Evolutionary conservation across 2,888 invertebrate species (phyloP).

Genomic region (Andrena bucephala): DNA sequence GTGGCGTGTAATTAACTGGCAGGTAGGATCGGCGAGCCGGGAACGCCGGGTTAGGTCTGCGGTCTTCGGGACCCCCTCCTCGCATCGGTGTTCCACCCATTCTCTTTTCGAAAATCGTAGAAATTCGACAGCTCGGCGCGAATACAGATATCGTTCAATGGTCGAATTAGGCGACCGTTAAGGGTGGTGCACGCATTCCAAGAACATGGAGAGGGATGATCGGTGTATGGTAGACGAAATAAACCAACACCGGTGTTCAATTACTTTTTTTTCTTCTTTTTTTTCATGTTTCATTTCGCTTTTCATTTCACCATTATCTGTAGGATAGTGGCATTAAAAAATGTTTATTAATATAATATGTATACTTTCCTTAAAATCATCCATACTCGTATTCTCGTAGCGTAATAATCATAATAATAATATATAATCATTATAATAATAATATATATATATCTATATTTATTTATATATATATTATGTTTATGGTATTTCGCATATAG

Average conservation of each 20-base stretch:
- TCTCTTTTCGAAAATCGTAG: background rate
- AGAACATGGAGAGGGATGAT: background rate
- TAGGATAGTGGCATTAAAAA: constrained; percentile 84
- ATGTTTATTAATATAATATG: constrained; percentile 83
- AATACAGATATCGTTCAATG: too few relatives aligned
- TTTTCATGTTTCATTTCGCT: constrained; percentile 74
- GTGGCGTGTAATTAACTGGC: constrained; percentile 63
- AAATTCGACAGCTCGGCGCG: background rate
- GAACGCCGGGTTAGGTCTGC: background rate
- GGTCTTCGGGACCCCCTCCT: constrained; percentile 28
- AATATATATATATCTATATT: constrained; percentile 71
- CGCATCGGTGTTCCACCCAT: background rate
- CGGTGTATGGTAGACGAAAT: background rate
- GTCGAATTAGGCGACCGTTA: background rate
- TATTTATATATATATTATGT: constrained; percentile 79
- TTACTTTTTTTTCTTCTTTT: constrained; percentile 39
- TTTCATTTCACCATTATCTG: constrained; percentile 82
- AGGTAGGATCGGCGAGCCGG: constrained; percentile 55
- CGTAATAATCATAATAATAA: constrained; percentile 81
- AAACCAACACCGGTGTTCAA: constrained; percentile 14
- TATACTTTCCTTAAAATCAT: constrained; percentile 85
- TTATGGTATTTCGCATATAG: constrained; percentile 79
- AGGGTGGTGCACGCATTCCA: too few relatives aligned
- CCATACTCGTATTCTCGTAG: constrained; percentile 83
- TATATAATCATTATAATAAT: constrained; percentile 72